A percentile compares a stretch with the other conserved stretches of the same genome.
These are phyloP conservation scores for Dexiosoma caninum DNA, from an alignment of 2,888 invertebrate species.

Conservation along the genomic window DNA sequence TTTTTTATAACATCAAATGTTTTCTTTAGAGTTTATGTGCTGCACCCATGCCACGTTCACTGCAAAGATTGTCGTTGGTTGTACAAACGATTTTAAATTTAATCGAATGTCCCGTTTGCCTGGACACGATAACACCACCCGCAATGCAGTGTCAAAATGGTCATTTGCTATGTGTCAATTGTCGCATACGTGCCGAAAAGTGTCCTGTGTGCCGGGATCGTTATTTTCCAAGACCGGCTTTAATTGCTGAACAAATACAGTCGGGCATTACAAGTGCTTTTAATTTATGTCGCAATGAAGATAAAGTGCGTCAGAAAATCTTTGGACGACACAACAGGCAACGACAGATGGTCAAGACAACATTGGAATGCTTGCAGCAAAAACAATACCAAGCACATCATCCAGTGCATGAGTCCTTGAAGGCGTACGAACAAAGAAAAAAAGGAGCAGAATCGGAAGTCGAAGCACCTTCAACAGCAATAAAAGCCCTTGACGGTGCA, in stretches of 20 bases:
- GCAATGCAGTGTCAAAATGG: constrained; percentile 83
- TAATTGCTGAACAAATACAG: constrained; percentile 80
- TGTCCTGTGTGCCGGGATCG: constrained; percentile 83
- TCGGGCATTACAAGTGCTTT: constrained; percentile 79
- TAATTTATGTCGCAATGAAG: constrained; percentile 76
- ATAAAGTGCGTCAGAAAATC: constrained; percentile 78
- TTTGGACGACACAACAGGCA: constrained; percentile 72
- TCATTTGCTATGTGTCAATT: constrained; percentile 82
- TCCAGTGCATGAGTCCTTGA: constrained; percentile 51
- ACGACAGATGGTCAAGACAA: constrained; percentile 52
- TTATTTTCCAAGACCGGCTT: constrained; percentile 79
- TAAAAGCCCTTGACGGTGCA: background rate
- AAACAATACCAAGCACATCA: background rate
- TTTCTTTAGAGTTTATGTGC: constrained; percentile 78
- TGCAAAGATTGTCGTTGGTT: constrained; percentile 79
- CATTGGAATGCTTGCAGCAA: constrained; percentile 55
- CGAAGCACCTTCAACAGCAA: too few species aligned
- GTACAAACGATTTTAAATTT: constrained; percentile 79
- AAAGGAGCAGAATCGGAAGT: constrained; percentile 30
- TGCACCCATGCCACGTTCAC: constrained; percentile 80
- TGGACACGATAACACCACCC: constrained; percentile 82
- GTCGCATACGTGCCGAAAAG: constrained; percentile 80
- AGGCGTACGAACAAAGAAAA: constrained; percentile 18
- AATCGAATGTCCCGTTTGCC: constrained; percentile 83
- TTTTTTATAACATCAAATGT: background rate